phyloP scores from a whole-genome alignment of 2,113 vertebrate genomes.

The Scomber colias region DNA sequence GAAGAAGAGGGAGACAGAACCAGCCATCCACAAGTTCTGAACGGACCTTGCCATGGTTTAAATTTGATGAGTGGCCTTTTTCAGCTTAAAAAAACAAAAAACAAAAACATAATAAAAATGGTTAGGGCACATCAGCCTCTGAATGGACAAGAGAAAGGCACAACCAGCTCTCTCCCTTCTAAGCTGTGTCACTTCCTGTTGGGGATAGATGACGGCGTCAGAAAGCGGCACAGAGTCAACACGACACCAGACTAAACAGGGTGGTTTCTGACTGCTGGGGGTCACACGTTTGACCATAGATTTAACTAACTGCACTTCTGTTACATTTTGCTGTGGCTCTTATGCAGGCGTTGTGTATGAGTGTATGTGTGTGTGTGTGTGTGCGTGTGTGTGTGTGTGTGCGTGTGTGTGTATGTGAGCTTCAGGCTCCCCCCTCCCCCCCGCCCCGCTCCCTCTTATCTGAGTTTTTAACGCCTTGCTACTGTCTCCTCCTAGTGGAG shows the following conservation, averaged over 20 bases:
- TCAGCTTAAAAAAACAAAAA: slow-evolving; percentile 5
- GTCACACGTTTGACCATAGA: slow-evolving; percentile 39
- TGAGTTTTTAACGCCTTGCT: slow-evolving; percentile 58
- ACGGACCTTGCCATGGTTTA: background rate
- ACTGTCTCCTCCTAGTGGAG: slow-evolving; percentile 74
- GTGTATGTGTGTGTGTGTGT: slow-evolving; percentile 22
- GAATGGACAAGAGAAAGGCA: slow-evolving; percentile 31
- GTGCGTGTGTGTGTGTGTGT: slow-evolving; percentile 23
- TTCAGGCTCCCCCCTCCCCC: slow-evolving; percentile 60
- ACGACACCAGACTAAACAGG: slow-evolving; percentile 23
- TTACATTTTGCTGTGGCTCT: slow-evolving; percentile 81
- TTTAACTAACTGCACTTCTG: slow-evolving; percentile 73
- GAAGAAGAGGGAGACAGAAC: slow-evolving; percentile 87
- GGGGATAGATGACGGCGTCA: slow-evolving; percentile 20
- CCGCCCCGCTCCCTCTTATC: slow-evolving; percentile 60
- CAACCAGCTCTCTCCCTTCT: slow-evolving; percentile 22
- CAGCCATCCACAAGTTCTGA: slow-evolving; percentile 92
- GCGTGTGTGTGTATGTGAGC: slow-evolving; percentile 25
- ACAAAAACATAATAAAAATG: background rate
- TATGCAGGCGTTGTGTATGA: slow-evolving; percentile 67
- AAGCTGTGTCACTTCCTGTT: slow-evolving; percentile 56
- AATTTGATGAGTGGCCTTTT: slow-evolving; percentile 68
- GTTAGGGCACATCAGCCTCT: slow-evolving; percentile 21
- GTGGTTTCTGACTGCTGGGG: slow-evolving; percentile 39
- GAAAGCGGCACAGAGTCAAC: slow-evolving; percentile 4